Evolutionary conservation across 2,113 vertebrate genomes (phyloP), one percentile per base, ranked within the genome.

Genomic region (Colius striatus): DNA sequence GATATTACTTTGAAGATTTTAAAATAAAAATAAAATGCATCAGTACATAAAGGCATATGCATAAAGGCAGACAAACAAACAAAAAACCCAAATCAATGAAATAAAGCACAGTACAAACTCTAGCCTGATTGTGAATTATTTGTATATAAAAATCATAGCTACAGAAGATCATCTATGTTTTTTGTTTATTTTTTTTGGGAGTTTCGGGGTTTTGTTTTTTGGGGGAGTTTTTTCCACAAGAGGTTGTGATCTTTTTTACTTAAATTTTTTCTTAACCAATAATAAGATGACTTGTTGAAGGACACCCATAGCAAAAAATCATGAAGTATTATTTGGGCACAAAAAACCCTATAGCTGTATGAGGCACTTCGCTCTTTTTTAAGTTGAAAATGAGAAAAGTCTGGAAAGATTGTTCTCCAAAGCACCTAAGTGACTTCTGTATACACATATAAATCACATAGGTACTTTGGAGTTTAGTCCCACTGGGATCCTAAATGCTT

Each of bases 401-500:
- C 72, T 43, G 19, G 63, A 76, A 85, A 11, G 30, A 77, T 27
- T 18, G 11, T 88, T 84, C 83, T 94, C 43, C 43, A 90, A 93
- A 88, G 38, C 66, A 84, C 54, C 72, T 88, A 45, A 71, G 58
- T 63, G 75, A 90, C 79, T 95, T 94, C 34, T 83, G 21, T 47
- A 43, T 80, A 21, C 27, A 63, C 5, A 60, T 27, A 90, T 90
- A 84, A 93, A 92, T 96, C 79, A 81, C 68, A 72, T 4, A 65
- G 27, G 55, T 88, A 74, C 68, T 94, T 95, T 48, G 60, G 84
- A 92, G 74, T 60, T 34, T 81, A 84, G 55, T 93, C 67, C 87
- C 92, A 77, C 26, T 63, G 93, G 85, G 79, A 90, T 70, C 43
- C 43, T 95, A 86, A 91, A 92, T 70, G 84, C 7, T 96, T 62